Conservation (phyloP, 2,888 invertebrate species). For the Reticulitermes lucifugus region DNA sequence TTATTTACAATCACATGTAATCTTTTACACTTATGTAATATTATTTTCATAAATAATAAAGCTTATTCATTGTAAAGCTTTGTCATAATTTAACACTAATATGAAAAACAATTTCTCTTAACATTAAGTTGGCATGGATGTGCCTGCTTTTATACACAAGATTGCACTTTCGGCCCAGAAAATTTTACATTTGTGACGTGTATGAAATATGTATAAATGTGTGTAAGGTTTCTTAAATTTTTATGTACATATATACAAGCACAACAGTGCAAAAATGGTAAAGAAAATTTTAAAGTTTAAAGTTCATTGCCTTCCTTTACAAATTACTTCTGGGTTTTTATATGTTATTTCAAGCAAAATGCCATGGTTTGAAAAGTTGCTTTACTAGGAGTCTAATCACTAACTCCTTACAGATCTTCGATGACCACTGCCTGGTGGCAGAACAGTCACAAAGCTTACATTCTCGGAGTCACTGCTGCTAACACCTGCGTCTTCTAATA, state of each 20-base stretch:
- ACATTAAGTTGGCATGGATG: constrained; percentile 1
- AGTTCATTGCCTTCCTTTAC: too few relatives aligned
- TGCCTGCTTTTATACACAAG: constrained; percentile 47
- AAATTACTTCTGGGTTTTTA: background rate
- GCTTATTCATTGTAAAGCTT: too few relatives aligned
- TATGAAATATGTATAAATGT: constrained; percentile 1
- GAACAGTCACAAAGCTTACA: constrained; percentile 65
- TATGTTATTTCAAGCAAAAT: background rate
- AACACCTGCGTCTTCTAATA: constrained; percentile 30
- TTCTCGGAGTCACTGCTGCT: constrained; percentile 64
- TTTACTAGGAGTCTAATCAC: background rate
- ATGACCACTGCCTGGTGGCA: constrained; percentile 58
- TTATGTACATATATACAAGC: constrained; percentile 2
- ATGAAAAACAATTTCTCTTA: background rate
- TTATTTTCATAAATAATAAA: too few relatives aligned
- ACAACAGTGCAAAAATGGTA: background rate
- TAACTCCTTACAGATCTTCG: constrained; percentile 45
- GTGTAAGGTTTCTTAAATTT: background rate
- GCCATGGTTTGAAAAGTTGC: background rate
- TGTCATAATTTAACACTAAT: too few relatives aligned
- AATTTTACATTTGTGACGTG: constrained; percentile 40
- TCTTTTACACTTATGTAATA: too few relatives aligned
- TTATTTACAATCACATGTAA: too few relatives aligned
- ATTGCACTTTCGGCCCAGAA: constrained; percentile 56
- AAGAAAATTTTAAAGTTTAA: background rate